Conservation (phyloP, 2,113 vertebrate species). For the Lota lota region DNA sequence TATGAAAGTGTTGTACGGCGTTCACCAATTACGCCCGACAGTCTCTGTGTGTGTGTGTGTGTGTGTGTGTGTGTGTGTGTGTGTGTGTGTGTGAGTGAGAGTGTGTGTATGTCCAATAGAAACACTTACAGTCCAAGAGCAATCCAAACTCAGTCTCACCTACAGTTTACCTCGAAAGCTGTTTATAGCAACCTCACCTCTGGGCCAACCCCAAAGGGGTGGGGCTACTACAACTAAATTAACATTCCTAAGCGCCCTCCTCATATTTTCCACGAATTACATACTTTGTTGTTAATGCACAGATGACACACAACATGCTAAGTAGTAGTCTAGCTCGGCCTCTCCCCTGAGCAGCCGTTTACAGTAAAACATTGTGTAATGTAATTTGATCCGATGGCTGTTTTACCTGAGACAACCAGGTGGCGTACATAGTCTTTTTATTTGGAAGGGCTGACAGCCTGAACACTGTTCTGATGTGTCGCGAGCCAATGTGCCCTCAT, state of each 20-base stretch:
- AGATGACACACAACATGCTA: not conserved
- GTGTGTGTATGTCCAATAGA: slow-evolving; percentile 1
- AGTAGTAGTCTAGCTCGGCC: not conserved
- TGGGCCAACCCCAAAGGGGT: slow-evolving; percentile 66
- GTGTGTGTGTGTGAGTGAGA: too few relatives aligned
- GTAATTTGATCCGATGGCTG: slow-evolving; percentile 19
- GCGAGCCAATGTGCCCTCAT: too few relatives aligned
- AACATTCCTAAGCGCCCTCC: not conserved
- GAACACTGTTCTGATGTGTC: not conserved
- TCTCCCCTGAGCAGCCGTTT: not conserved
- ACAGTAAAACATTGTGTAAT: slow-evolving; percentile 30
- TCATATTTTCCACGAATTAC: not conserved
- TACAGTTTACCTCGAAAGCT: slow-evolving; percentile 29
- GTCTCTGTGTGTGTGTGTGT: not conserved
- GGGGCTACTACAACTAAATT: slow-evolving; percentile 28
- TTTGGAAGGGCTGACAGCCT: slow-evolving; percentile 25
- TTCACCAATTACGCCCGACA: not conserved
- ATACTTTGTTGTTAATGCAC: not conserved
- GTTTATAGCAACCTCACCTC: slow-evolving; percentile 69
- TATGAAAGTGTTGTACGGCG: too few relatives aligned
- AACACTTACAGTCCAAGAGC: slow-evolving; percentile 1
- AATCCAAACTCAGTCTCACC: slow-evolving; percentile 45
- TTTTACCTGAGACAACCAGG: slow-evolving; percentile 68
- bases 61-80: too few relatives aligned
- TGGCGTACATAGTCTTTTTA: slow-evolving; percentile 66